phyloP scores from a whole-genome alignment of 2,113 vertebrate genomes.

The Progne subis region DNA sequence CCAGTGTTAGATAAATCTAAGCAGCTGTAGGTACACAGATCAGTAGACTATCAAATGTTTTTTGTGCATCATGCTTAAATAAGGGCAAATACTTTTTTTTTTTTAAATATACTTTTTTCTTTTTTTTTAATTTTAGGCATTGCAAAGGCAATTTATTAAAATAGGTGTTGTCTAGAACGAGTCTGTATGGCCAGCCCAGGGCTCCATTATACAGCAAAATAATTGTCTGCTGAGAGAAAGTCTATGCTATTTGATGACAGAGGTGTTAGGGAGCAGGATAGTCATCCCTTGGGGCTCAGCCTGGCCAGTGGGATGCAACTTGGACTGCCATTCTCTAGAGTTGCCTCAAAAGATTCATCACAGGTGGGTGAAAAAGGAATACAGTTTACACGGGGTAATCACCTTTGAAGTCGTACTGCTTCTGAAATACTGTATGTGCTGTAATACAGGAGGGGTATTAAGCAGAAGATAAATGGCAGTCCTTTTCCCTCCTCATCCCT shows the following conservation, averaged over 20 bases:
- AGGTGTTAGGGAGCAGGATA: background rate
- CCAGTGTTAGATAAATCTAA: background rate
- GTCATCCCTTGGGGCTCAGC: rapidly evolving
- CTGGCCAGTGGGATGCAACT: background rate
- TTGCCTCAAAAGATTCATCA: background rate
- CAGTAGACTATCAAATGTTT: background rate
- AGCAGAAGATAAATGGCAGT: background rate
- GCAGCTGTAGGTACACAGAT: background rate
- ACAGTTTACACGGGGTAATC: background rate
- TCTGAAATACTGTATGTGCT: background rate
- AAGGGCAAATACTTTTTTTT: background rate
- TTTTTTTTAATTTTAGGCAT: background rate
- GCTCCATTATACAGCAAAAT: background rate
- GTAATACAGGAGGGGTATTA: background rate
- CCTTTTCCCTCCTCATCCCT: background rate
- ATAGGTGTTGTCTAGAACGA: background rate
- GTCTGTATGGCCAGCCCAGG: background rate
- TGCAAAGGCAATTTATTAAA: background rate
- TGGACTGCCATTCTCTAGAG: background rate
- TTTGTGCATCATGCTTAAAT: background rate
- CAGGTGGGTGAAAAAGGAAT: background rate
- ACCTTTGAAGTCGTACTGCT: background rate
- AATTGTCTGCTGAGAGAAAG: background rate
- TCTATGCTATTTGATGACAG: background rate
- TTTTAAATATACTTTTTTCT: background rate